Conservation (phyloP, 1,140 invertebrate species). For the Atta cephalotes region DNA sequence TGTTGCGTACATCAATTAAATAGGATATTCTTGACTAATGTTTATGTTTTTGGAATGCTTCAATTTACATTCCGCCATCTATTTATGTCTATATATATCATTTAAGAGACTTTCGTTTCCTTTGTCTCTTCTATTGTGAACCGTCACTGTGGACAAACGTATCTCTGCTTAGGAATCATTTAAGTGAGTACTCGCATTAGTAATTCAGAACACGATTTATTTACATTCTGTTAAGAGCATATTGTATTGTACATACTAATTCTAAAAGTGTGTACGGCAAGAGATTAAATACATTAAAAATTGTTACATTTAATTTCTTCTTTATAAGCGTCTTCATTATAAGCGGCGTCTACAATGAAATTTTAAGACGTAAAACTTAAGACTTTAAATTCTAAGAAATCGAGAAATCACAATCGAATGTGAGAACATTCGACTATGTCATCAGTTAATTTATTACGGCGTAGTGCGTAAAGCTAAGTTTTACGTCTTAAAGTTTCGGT, state of each 20-base stretch:
- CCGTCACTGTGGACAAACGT: not conserved
- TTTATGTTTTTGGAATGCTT: not conserved
- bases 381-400: too few species aligned
- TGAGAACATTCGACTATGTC: too few species aligned
- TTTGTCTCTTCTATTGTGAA: not conserved
- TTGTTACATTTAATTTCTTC: not conserved
- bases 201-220: not conserved
- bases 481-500: too few species aligned
- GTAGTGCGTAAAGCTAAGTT: too few species aligned
- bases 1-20: not conserved
- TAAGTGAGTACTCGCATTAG: not conserved
- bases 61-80: not conserved
- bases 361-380: too few species aligned
- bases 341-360: too few species aligned
- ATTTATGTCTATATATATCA: not conserved
- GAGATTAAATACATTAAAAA: not conserved
- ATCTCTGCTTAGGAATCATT: not conserved
- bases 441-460: too few species aligned
- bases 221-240: not conserved
- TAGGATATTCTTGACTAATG: not conserved
- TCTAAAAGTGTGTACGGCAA: not conserved
- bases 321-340: not conserved
- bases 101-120: not conserved
- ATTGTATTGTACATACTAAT: not conserved
- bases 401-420: too few species aligned